Base-by-base conservation (phyloP, 1,140 invertebrate genomes). In the Brachionus plicatilis region DNA sequence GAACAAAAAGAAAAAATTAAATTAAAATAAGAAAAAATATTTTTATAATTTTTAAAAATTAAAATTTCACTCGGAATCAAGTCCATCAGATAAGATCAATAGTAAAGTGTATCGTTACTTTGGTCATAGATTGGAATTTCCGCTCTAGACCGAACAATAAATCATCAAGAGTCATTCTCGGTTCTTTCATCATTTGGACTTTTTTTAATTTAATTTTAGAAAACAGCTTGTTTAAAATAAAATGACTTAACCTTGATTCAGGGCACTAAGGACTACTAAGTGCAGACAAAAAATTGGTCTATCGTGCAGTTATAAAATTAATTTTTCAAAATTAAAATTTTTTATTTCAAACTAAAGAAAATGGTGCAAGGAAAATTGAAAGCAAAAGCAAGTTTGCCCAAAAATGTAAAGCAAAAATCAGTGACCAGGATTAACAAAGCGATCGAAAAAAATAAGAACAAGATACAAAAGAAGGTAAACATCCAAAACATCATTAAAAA, bases 71-170 rank as follows among this genome's bases (percentile, higher is more conserved):
- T 29, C 27, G 27, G 2, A 37, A 37, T 6, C 33, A 50, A 76
- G 72, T 76, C 43, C 45, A 76, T 76, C 72, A 76, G 72, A 76
- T 76, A 76, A 76, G 72, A 76, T 76, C 72, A 76, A 76, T 76
- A 72, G 68, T 43, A 27, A 76, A 76, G 72, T 76, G 72, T 76
- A 76, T 76, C 72, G 5, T 72, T 72, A 41, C 17, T 6, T 37
- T 14, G 37, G 37, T 33, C 33, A 8, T 17, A 72, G 41, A 43
- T 43, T 72, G 12, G 68, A 47, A 43, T 43, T 72, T 43, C 41
- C 41, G 33, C 37, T 17, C 37, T 43, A 11, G 20, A 47, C 29
- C 43, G 20, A 41, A 43, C 9, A 8, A 12, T 17, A 72, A 72
- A 41, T 41, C 68, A 72, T 43, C n/a, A 72, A 72, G 8, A 72